phyloP scores from a whole-genome alignment of 2,888 invertebrate genomes.

The Plutella xylostella region DNA sequence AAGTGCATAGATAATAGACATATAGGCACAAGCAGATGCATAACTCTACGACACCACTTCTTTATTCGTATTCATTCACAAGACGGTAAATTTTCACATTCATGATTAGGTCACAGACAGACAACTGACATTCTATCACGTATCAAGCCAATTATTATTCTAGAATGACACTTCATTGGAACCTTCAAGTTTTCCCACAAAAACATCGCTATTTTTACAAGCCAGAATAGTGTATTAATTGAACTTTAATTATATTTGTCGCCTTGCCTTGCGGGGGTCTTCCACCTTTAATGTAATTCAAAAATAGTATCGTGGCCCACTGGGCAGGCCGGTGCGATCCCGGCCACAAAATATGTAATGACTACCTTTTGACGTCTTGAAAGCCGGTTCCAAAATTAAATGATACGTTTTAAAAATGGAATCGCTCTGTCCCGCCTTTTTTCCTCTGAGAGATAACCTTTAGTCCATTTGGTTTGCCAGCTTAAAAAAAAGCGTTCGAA shows the following conservation, averaged over 20 bases:
- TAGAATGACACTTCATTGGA: constrained; percentile 2
- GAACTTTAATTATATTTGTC: constrained; percentile 6
- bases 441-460: constrained; percentile 67
- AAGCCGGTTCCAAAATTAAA: constrained; percentile 69
- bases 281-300: constrained; percentile 31
- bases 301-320: constrained; percentile 40
- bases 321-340: constrained; percentile 51
- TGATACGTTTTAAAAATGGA: constrained; percentile 70
- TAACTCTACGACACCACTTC: too few relatives aligned
- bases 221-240: background rate
- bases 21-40: too few relatives aligned
- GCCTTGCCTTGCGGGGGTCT: background rate
- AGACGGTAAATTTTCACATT: constrained; percentile 41
- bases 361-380: constrained; percentile 68
- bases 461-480: constrained; percentile 62
- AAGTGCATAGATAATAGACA: too few relatives aligned
- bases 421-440: constrained; percentile 67
- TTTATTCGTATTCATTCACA: too few relatives aligned
- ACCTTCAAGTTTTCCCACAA: background rate
- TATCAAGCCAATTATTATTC: constrained; percentile 58
- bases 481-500: constrained; percentile 50
- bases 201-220: constrained; percentile 2
- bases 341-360: constrained; percentile 64
- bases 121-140: constrained; percentile 45
- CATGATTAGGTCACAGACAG: constrained; percentile 51